These are phyloP conservation scores for Rhagologus leucostigma DNA, from an alignment of 2,113 vertebrate genomes.

Conservation along the genomic window DNA sequence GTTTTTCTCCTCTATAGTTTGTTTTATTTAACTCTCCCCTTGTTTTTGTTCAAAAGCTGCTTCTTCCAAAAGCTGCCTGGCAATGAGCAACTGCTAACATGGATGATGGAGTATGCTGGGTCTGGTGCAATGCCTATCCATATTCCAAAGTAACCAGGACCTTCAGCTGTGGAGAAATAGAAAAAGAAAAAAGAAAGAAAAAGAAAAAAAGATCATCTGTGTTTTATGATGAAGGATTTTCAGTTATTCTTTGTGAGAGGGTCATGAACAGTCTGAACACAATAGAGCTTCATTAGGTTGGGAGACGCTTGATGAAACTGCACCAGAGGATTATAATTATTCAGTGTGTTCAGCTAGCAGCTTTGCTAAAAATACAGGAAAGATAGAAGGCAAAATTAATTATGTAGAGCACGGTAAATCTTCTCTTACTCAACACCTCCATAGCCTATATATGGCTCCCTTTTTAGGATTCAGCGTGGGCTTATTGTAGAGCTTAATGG, in stretches of 20 bases:
- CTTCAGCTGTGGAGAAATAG: background rate
- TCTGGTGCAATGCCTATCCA: background rate
- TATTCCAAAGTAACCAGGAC: background rate
- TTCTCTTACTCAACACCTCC: constrained; percentile 39
- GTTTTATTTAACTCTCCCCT: background rate
- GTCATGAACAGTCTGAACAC: background rate
- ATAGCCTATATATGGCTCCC: constrained; percentile 32
- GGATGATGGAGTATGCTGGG: background rate
- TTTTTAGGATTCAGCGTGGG: constrained; percentile 48
- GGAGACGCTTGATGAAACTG: background rate
- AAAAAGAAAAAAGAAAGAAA: background rate
- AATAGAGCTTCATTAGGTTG: background rate
- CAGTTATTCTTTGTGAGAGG: background rate
- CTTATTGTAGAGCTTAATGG: constrained; percentile 30
- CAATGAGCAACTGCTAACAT: background rate
- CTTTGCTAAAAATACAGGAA: constrained; percentile 1
- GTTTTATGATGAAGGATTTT: background rate
- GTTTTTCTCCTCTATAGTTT: background rate
- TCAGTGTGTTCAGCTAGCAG: background rate
- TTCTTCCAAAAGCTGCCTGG: background rate
- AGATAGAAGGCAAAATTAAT: constrained; percentile 34
- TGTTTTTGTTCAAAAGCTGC: background rate
- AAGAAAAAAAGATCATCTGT: background rate
- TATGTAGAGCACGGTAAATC: constrained; percentile 23
- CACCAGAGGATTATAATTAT: background rate